Evolutionary conservation across 2,113 vertebrate genomes (phyloP).

Genomic region (Anolis carolinensis): DNA sequence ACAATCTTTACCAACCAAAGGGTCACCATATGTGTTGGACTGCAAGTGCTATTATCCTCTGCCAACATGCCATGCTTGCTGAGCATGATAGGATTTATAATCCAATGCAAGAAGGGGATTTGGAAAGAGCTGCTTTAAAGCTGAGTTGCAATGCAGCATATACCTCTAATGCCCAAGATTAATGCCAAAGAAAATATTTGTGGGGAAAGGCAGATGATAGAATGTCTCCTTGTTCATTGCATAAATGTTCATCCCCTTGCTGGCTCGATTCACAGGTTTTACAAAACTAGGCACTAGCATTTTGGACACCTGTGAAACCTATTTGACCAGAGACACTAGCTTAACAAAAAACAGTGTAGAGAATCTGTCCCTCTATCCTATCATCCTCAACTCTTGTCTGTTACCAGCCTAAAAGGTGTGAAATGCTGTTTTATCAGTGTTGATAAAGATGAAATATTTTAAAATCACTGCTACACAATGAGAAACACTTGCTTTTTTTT

Average conservation of each 20-base stretch:
- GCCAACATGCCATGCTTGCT: background rate
- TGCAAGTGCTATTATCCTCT: background rate
- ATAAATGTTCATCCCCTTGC: background rate
- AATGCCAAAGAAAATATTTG: background rate
- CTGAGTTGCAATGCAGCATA: slow-evolving; percentile 4
- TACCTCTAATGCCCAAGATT: background rate
- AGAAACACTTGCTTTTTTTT: background rate
- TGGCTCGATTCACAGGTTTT: background rate
- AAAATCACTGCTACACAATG: slow-evolving; percentile 9
- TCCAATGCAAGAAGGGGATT: background rate
- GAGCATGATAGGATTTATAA: background rate
- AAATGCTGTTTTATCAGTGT: slow-evolving; percentile 6
- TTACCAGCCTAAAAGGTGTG: background rate
- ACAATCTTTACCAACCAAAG: background rate
- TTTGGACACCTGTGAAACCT: background rate
- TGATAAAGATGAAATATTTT: slow-evolving; percentile 2
- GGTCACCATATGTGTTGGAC: background rate
- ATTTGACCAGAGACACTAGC: background rate
- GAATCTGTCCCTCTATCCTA: background rate
- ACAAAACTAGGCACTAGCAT: background rate
- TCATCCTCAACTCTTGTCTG: background rate
- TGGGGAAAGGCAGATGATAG: background rate
- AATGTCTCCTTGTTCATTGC: background rate
- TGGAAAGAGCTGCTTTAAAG: background rate
- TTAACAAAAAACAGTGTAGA: background rate